Evolutionary conservation across 2,888 invertebrate species (phyloP), one percentile per base, ranked within the genome.

Genomic region (Vanessa cardui): DNA sequence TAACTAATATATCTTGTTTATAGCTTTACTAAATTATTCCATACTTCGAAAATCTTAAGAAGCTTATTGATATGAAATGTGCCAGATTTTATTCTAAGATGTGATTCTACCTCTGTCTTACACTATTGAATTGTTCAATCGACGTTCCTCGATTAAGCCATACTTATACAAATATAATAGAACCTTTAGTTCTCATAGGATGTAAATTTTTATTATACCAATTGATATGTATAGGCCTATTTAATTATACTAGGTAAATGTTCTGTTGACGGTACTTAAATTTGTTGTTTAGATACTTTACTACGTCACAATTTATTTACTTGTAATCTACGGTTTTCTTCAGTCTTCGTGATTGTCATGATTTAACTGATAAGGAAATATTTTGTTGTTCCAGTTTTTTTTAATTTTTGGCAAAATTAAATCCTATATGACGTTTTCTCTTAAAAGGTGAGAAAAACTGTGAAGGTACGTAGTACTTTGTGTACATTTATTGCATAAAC

Each of bases 31-130:
- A 26, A 64, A 62, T 47, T 66, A 61, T 61, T 66, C 61, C 61
- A 65, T 60, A 33, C 56, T 56, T 21, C 56, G 21, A 39, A n/a
- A 56, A 39, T n/a, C 33, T 56, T 33, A 9, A 18, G 26, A 47
- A 21, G 49, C 20, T 49, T 49, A 54, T 58, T 47, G 21, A 60
- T 47, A 47, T 47, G 49, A 50, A 20, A 26, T 33, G 39, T 26
- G 47, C 60, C 46, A 56, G 18, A 46, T 33, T n/a, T 54, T 52
- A 62, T 18, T 54, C 52, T 54, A 54, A 54, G 45, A 66, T 50
- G 58, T 54, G 58, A 46, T 68, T 69, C 69, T 71, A 71, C 71
- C 69, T 71, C 69, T 71, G 45, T 63, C 54, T 52, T 68, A 64
- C 18, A 56, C 60, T 46, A 64, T 64, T 68, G 60, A 60, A 68